Evolutionary conservation across 1,140 invertebrate species (phyloP), one percentile per base, ranked within the genome.

Genomic region (Heliconius himera): DNA sequence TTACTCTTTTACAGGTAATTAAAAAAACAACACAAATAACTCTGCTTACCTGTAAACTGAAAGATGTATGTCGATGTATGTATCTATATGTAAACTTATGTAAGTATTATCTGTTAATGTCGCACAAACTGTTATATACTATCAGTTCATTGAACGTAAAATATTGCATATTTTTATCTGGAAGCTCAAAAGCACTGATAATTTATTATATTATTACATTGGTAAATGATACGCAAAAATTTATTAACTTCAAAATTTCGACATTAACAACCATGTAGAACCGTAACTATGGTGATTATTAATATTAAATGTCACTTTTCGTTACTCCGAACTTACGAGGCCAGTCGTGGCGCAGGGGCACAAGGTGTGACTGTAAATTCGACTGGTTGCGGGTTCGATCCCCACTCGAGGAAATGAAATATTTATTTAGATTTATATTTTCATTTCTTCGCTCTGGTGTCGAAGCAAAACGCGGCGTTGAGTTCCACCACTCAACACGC

Each of bases 141-240:
- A 46, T 22, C 8, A 70, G 41, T 73, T 76, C 56, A 29, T 46
- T 20, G 13, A 73, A 29, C 13, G 26, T 66, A 51, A 60, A 76
- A 54, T 38, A 72, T 54, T 73, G 46, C 79, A 80, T 80, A 76
- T 80, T 80, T 80, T 54, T 18, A 66, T 29, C 6, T 66, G 60
- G 60, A 66, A 66, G 6, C 54, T 22, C 54, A 22, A 60, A 60
- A 60, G 26, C 13, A 60, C 56, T 60, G 22, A 26, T 20, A 20
- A 22, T 46, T 78, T 71, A 49, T 3, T 77, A 33, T 51, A 70
- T 41, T 38, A 72, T 54, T 22, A n/a, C 46, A 75, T 60, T 75
- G 9, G n/a, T n/a, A 60, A 54, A 66, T 66, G 33, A 60, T 8
- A 71, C 66, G 60, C 16, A 3, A 77, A 76, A 76, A 76, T 16